Evolutionary conservation across 2,113 vertebrate species (phyloP).

Genomic region (Nothocercus julius): DNA sequence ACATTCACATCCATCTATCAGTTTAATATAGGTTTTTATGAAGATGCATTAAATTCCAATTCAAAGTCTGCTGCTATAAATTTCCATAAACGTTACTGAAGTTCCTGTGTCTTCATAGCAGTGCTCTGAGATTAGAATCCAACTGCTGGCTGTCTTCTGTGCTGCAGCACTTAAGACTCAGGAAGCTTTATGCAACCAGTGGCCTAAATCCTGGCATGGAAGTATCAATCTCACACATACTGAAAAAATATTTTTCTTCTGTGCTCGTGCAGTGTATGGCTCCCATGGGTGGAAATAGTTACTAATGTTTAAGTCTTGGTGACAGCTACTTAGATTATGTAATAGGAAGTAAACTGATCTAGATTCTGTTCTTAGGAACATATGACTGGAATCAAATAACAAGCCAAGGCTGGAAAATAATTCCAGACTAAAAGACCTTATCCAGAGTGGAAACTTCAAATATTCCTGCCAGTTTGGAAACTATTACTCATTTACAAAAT

Average conservation of each 20-base stretch:
- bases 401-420: slow-evolving; percentile 20
- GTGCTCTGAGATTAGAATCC: not conserved
- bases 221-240: not conserved
- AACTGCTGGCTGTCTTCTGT: not conserved
- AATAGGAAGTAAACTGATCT: slow-evolving; percentile 62
- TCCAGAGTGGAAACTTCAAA: not conserved
- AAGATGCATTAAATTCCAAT: not conserved
- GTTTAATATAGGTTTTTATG: not conserved
- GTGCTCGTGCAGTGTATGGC: not conserved
- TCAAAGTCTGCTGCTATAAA: not conserved
- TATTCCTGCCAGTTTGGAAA: not conserved
- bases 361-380: slow-evolving; percentile 37
- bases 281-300: slow-evolving; percentile 33
- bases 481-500: not conserved
- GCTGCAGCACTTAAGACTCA: not conserved
- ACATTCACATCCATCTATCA: not conserved
- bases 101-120: not conserved
- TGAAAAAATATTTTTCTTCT: slow-evolving; percentile 18
- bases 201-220: not conserved
- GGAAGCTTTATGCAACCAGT: not conserved
- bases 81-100: not conserved
- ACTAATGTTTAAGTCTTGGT: slow-evolving; percentile 14
- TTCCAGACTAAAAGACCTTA: not conserved
- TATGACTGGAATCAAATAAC: slow-evolving; percentile 52
- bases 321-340: slow-evolving; percentile 40